A percentile compares a stretch with the other conserved stretches of the same genome.
These are phyloP conservation scores for Callosobruchus maculatus DNA, from an alignment of 2,888 invertebrate species.

Conservation along the genomic window DNA sequence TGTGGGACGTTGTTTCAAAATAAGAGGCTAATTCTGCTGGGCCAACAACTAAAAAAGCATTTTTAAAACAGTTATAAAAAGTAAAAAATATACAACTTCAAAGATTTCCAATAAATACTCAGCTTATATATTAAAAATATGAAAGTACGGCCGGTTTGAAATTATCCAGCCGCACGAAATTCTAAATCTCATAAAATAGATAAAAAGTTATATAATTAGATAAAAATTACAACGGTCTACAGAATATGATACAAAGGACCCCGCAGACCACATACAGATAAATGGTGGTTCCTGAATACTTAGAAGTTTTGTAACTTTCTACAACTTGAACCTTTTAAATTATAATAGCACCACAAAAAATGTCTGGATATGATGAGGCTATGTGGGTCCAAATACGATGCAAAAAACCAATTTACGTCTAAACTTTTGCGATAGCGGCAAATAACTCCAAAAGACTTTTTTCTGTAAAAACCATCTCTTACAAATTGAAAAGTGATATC, in stretches of 20 bases:
- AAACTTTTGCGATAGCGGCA: no score
- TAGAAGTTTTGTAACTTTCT: not conserved
- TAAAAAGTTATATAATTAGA: constrained; percentile 45
- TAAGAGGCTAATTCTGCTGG: constrained; percentile 1
- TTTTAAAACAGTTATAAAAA: constrained; percentile 48
- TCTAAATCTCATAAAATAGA: constrained; percentile 44
- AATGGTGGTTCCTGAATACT: not conserved
- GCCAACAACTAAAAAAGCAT: constrained; percentile 40
- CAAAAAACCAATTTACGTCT: no score
- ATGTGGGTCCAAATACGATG: no score
- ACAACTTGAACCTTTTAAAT: not conserved
- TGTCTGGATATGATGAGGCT: no score
- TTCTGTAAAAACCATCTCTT: no score
- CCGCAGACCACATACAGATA: constrained; percentile 25
- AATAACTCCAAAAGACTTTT: no score
- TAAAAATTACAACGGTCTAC: constrained; percentile 47
- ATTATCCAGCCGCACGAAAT: constrained; percentile 42
- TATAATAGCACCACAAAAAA: no score
- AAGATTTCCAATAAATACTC: constrained; percentile 48
- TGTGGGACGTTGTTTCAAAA: constrained; percentile 2
- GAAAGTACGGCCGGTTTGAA: constrained; percentile 43
- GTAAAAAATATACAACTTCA: constrained; percentile 49
- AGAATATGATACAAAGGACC: constrained; percentile 47
- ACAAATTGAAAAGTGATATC: no score
- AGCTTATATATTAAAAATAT: constrained; percentile 46